These are phyloP conservation scores for Acrocephalus arundinaceus DNA, from an alignment of 2,113 vertebrate species.

Conservation along the genomic window DNA sequence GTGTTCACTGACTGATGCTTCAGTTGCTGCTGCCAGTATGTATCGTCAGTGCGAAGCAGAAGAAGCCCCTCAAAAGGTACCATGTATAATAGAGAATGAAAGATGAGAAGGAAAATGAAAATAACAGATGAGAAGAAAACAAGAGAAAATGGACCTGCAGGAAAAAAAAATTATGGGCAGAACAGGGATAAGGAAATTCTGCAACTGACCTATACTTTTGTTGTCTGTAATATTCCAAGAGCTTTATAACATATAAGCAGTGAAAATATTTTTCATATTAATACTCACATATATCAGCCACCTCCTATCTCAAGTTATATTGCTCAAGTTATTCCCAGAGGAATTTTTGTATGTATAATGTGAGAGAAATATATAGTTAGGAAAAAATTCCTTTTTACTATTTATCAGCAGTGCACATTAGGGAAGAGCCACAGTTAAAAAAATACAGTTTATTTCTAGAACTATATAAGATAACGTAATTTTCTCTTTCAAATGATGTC, in stretches of 20 bases:
- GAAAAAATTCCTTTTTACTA: constrained; percentile 42
- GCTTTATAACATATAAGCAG: constrained; percentile 27
- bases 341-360: constrained; percentile 57
- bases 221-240: constrained; percentile 6
- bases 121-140: constrained; percentile 43
- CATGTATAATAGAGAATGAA: background rate
- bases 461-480: constrained; percentile 30
- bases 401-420: constrained; percentile 42
- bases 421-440: constrained; percentile 22
- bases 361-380: constrained; percentile 45
- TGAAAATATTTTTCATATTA: constrained; percentile 61
- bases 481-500: constrained; percentile 43
- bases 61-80: constrained; percentile 20
- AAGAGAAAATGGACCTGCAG: constrained; percentile 13
- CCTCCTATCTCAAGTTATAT: constrained; percentile 47
- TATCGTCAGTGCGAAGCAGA: constrained; percentile 14
- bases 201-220: background rate
- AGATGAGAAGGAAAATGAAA: constrained; percentile 34
- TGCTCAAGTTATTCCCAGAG: constrained; percentile 57
- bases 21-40: background rate
- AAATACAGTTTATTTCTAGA: constrained; percentile 26
- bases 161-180: background rate
- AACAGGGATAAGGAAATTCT: background rate
- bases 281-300: constrained; percentile 50
- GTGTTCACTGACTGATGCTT: constrained; percentile 57